phyloP scores from a whole-genome alignment of 2,888 invertebrate species.

The Orthosia gothica region DNA sequence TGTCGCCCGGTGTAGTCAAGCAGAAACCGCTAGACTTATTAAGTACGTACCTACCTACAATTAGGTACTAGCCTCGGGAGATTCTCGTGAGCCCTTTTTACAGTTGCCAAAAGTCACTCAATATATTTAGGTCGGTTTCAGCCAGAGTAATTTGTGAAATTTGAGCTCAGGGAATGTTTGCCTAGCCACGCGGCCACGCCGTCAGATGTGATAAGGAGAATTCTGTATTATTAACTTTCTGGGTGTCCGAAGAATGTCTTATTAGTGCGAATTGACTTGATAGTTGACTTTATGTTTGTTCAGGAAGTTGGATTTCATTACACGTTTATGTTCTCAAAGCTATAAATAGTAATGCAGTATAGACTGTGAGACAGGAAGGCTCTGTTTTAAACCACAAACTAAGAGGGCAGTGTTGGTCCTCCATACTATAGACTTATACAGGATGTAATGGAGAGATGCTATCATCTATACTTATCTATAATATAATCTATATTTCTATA shows the following conservation, averaged over 20 bases:
- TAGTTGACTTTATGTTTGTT: constrained; percentile 50
- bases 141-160: constrained; percentile 74
- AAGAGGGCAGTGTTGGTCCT: background rate
- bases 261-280: constrained; percentile 63
- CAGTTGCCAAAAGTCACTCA: constrained; percentile 68
- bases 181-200: constrained; percentile 60
- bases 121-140: constrained; percentile 70
- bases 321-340: constrained; percentile 25
- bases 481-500: too few species aligned
- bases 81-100: constrained; percentile 71
- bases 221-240: constrained; percentile 69
- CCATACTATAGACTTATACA: too few species aligned
- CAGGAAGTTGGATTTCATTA: constrained; percentile 37
- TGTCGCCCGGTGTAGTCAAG: constrained; percentile 43
- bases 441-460: too few species aligned
- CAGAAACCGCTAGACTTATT: constrained; percentile 60
- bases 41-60: constrained; percentile 64
- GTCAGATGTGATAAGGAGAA: constrained; percentile 62
- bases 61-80: constrained; percentile 67
- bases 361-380: background rate
- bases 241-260: constrained; percentile 72
- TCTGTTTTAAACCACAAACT: constrained; percentile 2
- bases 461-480: too few species aligned
- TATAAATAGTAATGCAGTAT: constrained; percentile 39
- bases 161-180: constrained; percentile 71